phyloP scores from a whole-genome alignment of 2,113 vertebrate species.

The Rynchops niger region DNA sequence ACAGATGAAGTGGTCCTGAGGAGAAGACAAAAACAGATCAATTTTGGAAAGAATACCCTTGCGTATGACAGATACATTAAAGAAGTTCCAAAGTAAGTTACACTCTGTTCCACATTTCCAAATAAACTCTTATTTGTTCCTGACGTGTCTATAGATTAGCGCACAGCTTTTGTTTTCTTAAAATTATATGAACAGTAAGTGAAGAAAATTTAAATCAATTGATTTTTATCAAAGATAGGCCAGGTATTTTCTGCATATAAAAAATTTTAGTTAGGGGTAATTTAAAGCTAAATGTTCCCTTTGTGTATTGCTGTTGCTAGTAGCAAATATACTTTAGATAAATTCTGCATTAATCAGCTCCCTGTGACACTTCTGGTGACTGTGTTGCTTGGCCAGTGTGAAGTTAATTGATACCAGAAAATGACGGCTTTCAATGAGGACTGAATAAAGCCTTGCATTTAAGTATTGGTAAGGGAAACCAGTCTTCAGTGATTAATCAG shows the following conservation, averaged over 20 bases:
- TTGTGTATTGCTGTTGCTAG: not conserved
- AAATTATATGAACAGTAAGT: not conserved
- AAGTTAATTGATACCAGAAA: not conserved
- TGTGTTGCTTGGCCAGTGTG: not conserved
- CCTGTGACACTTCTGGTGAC: not conserved
- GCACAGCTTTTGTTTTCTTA: not conserved
- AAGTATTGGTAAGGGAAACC: not conserved
- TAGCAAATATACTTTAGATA: not conserved
- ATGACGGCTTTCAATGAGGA: not conserved
- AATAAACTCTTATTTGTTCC: not conserved
- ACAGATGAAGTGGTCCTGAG: conserved; percentile 88
- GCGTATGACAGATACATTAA: conserved; percentile 91
- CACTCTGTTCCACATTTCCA: not conserved
- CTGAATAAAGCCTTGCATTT: not conserved
- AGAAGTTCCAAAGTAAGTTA: conserved; percentile 89
- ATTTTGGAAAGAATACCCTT: conserved; percentile 96
- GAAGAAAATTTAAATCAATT: not conserved
- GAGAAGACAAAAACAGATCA: conserved; percentile 95
- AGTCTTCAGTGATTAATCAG: not conserved
- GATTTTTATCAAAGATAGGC: not conserved
- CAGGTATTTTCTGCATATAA: not conserved
- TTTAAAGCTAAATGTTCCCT: not conserved
- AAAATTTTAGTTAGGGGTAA: not conserved
- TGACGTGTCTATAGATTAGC: not conserved
- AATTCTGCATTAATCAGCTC: not conserved